Base-by-base conservation (phyloP, 2,888 invertebrate species). In the Apodemia zela region DNA sequence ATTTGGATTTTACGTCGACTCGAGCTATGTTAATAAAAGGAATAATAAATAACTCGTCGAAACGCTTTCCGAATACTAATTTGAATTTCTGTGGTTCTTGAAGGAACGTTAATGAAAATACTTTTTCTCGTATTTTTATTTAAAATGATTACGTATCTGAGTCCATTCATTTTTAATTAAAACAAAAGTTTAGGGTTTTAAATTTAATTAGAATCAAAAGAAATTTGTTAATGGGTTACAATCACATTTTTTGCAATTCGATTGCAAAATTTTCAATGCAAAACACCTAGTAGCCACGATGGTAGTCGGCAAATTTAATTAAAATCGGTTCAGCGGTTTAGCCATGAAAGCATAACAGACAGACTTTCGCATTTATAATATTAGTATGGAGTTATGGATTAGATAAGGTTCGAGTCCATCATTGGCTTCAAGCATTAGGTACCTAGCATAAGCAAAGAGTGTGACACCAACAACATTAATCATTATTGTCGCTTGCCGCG, bases 11-110 rank as follows among this genome's bases (percentile, higher is more conserved):
- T 17, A 54, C 13, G 21, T 54, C 42, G 42, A n/a, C 25, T 54
- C 13, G 15, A 25, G 54, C 54, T 54, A 54, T 54, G 54, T 54
- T 54, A 54, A 54, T 54, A 54, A 54, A 54, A 54, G 21, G 54
- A 54, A 54, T 54, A 54, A 54, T 54, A 54, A 54, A 54, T 54
- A 54, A 54, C 51, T 54, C 51, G 51, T 54, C 51, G 51, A 54
- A 54, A 54, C 51, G 51, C 17, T 54, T 21, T 25, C 51, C 51
- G 51, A 54, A 54, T 54, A 54, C 51, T 54, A 54, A 54, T 54
- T 54, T 54, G 13, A 54, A 54, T 21, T 54, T 54, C 54, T 54
- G 25, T 25, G 54, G 54, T 54, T 21, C 6, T 7, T 54, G 54
- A 54, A 54, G 54, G 15, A 54, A 54, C 54, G 13, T 21, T 54